phyloP scores from a whole-genome alignment of 2,797 vertebrate genomes.

The Anableps anableps region DNA sequence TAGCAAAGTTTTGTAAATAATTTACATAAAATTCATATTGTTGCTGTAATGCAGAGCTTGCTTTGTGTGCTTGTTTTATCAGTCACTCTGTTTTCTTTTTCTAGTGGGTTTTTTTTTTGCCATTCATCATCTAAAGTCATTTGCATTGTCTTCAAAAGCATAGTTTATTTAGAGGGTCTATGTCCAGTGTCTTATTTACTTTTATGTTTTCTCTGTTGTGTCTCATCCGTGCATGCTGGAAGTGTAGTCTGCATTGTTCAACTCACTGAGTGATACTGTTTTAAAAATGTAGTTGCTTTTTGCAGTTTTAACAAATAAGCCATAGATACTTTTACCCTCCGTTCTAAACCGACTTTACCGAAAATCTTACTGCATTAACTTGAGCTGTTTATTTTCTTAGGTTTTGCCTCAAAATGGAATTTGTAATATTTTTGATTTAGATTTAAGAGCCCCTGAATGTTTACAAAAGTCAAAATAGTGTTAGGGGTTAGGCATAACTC shows the following conservation, averaged over 20 bases:
- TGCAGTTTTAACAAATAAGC: conserved; percentile 41
- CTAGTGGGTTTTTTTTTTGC: conserved; percentile 36
- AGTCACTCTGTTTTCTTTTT: conserved; percentile 29
- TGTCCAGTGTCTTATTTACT: conserved; percentile 22
- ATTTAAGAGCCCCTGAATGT: conserved; percentile 1
- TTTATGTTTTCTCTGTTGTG: conserved; percentile 42
- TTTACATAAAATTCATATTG: conserved; percentile 9
- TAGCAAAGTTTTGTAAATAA: not conserved
- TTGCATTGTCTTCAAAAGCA: conserved; percentile 42
- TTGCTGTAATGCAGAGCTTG: conserved; percentile 40
- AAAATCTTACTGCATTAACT: not conserved
- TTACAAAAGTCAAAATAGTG: not conserved
- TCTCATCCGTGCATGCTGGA: conserved; percentile 62
- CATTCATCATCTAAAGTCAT: conserved; percentile 66
- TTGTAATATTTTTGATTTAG: not conserved
- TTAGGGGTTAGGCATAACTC: conserved; percentile 24
- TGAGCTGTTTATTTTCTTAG: conserved; percentile 8
- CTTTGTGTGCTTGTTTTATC: conserved; percentile 53
- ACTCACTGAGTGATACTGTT: conserved; percentile 37
- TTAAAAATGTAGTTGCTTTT: conserved; percentile 38
- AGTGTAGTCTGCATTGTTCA: conserved; percentile 52
- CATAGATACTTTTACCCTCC: conserved; percentile 46
- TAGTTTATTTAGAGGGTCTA: conserved; percentile 35
- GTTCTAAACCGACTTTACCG: conserved; percentile 45
- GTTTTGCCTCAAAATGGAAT: not conserved